phyloP scores from a whole-genome alignment of 2,113 vertebrate species.

The Aptenodytes forsteri region DNA sequence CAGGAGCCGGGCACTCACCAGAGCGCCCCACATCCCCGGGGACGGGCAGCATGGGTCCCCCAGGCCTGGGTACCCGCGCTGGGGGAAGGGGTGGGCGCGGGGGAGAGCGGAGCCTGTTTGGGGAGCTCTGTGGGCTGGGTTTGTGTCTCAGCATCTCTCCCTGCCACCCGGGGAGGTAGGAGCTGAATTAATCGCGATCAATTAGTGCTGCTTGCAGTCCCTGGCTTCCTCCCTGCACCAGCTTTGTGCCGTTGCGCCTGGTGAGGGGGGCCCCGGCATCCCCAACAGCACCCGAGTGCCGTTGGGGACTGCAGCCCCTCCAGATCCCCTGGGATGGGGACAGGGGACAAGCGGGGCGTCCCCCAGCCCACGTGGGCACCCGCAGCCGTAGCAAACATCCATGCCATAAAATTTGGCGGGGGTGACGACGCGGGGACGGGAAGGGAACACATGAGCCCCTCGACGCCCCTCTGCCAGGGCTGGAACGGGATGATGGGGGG shows the following conservation, averaged over 20 bases:
- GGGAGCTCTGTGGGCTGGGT: constrained; percentile 37
- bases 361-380: background rate
- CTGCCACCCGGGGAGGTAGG: constrained; percentile 53
- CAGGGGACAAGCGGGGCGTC: background rate
- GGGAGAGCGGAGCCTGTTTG: background rate
- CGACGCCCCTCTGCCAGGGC: background rate
- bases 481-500: background rate
- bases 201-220: constrained; percentile 61
- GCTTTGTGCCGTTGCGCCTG: constrained; percentile 4
- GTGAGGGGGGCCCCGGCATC: background rate
- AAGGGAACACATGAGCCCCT: background rate
- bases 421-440: background rate
- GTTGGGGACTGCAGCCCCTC: background rate
- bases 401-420: background rate
- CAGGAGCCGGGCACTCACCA: background rate
- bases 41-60: background rate
- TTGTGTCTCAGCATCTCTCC: constrained; percentile 48
- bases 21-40: background rate
- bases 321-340: rapidly evolving
- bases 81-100: background rate
- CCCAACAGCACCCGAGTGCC: background rate
- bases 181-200: constrained; percentile 67
- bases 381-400: background rate
- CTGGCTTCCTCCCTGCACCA: constrained; percentile 49
- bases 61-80: background rate